Evolutionary conservation across 35 echinoderm and acorn worm species (phyloP).

Genomic region (Acanthaster planci): DNA sequence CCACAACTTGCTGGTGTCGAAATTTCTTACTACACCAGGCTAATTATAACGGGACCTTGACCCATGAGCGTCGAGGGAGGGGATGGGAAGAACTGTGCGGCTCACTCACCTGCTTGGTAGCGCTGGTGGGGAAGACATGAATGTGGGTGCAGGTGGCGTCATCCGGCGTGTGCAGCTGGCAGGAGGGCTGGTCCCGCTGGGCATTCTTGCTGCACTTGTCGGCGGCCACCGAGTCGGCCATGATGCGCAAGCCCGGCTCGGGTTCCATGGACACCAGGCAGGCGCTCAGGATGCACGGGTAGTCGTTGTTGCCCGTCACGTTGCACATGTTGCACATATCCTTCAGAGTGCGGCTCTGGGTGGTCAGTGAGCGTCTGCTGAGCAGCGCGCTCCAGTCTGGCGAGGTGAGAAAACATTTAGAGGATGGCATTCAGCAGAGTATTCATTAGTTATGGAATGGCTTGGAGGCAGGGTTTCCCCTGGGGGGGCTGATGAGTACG

Average conservation of each 20-base stretch:
- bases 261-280: conserved; percentile 92
- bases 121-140: conserved; percentile 98
- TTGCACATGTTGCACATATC: conserved; percentile 87
- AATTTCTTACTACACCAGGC: too few relatives aligned
- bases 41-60: too few relatives aligned
- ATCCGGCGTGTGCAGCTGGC: conserved; percentile 87
- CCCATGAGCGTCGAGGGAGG: too few relatives aligned
- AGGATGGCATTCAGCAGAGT: too few relatives aligned
- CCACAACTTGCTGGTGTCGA: too few relatives aligned
- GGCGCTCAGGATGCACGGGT: conserved; percentile 96
- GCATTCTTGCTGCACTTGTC: conserved; percentile 90
- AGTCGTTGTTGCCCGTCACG: conserved; percentile 72
- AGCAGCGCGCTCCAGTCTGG: conserved; percentile 88
- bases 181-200: conserved; percentile 83
- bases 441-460: too few relatives aligned
- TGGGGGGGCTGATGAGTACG: too few relatives aligned
- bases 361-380: conserved; percentile 68
- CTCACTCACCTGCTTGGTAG: conserved; percentile 71
- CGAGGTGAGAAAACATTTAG: not conserved
- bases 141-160: conserved; percentile 99
- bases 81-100: not conserved
- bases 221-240: conserved; percentile 95
- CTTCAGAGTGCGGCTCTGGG: conserved; percentile 63
- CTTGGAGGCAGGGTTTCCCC: too few relatives aligned
- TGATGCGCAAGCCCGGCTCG: conserved; percentile 75